A percentile compares a stretch with the other conserved stretches of the same genome.
Conservation (phyloP, 2,888 invertebrate species). For the Drosophila affinis region DNA sequence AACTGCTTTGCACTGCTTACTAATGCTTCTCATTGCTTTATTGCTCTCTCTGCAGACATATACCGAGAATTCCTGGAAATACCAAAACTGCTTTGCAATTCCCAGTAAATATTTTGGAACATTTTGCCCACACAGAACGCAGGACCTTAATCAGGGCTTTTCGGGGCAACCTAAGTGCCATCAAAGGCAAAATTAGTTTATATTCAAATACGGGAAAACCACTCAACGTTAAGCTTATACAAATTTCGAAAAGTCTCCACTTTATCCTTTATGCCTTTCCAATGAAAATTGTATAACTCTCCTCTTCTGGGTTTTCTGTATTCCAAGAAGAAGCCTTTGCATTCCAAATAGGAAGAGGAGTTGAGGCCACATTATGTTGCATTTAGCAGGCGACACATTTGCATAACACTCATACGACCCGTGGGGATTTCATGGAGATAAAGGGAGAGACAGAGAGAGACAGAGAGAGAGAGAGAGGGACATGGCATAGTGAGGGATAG, state of each 20-base stretch:
- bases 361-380: constrained; percentile 60
- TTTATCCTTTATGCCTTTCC: background rate
- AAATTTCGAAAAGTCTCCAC: background rate
- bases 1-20: too few relatives aligned
- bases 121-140: too few relatives aligned
- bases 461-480: background rate
- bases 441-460: constrained; percentile 3
- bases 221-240: constrained; percentile 9
- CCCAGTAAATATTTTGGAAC: too few relatives aligned
- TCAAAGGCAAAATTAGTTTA: background rate
- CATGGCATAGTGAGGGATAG: constrained; percentile 6
- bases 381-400: constrained; percentile 60
- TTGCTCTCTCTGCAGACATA: too few relatives aligned
- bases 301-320: background rate
- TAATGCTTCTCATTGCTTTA: too few relatives aligned
- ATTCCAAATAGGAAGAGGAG: constrained; percentile 28
- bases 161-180: too few relatives aligned
- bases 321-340: constrained; percentile 21
- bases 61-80: too few relatives aligned
- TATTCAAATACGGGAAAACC: constrained; percentile 20
- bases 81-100: too few relatives aligned
- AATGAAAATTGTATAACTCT: constrained; percentile 45
- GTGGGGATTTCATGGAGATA: constrained; percentile 44
- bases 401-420: constrained; percentile 70
- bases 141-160: background rate